Percentiles rank a stretch among this genome's conserved stretches.
phyloP scores from a whole-genome alignment of 2,888 invertebrate species.

The Eupithecia abbreviata region DNA sequence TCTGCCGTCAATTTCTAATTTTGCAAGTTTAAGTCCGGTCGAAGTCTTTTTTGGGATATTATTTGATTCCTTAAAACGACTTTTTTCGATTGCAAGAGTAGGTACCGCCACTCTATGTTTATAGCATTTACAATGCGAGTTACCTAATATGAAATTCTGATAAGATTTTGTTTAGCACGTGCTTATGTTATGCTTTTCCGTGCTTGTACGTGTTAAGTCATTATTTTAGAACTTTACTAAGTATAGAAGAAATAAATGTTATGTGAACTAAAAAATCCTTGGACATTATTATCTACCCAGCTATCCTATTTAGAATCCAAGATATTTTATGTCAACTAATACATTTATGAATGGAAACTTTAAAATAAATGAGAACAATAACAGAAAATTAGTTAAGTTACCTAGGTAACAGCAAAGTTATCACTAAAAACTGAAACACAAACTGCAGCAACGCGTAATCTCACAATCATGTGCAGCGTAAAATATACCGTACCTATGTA shows the following conservation, averaged over 20 bases:
- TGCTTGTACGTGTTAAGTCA: not conserved
- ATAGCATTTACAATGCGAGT: constrained; percentile 9
- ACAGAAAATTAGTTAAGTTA: too few species aligned
- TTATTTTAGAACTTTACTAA: not conserved
- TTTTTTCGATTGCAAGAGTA: constrained; percentile 4
- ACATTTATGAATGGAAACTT: too few species aligned
- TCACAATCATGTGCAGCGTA: too few species aligned
- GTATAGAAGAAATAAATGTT: not conserved
- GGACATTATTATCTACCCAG: not conserved
- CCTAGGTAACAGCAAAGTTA: too few species aligned
- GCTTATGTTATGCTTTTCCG: not conserved
- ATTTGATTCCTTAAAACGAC: not conserved
- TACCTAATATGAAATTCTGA: constrained; percentile 24
- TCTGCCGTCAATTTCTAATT: too few species aligned
- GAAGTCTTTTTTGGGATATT: not conserved
- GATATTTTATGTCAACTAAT: too few species aligned
- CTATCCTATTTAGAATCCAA: too few species aligned
- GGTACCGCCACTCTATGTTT: constrained; percentile 10
- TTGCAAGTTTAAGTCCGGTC: too few species aligned
- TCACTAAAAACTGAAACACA: too few species aligned
- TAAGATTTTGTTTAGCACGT: constrained; percentile 17
- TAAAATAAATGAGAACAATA: too few species aligned
- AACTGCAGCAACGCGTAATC: too few species aligned
- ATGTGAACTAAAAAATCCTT: not conserved
- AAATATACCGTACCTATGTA: too few species aligned